Conservation (phyloP, 2,888 invertebrate genomes). For the Mylabris sibirica region DNA sequence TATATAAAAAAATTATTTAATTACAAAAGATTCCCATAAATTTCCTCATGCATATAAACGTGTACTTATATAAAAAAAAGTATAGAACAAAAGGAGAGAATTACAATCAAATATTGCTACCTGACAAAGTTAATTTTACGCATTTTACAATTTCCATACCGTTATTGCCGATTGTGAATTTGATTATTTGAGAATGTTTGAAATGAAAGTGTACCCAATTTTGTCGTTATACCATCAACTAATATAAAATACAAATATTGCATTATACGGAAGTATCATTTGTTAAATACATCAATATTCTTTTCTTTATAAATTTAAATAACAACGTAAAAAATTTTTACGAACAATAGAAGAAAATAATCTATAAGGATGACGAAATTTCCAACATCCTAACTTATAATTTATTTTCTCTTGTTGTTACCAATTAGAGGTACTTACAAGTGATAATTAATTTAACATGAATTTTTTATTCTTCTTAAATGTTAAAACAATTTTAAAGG, state of each 20-base stretch:
- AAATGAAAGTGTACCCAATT: not conserved
- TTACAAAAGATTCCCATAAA: conserved; percentile 5
- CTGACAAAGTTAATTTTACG: not conserved
- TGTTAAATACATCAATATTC: not conserved
- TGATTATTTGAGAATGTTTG: not conserved
- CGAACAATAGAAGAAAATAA: not conserved
- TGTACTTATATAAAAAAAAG: not conserved
- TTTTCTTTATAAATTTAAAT: not conserved
- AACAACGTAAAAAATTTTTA: not conserved
- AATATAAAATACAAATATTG: not conserved
- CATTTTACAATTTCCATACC: not conserved
- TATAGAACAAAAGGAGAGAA: not conserved
- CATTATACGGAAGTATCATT: not conserved
- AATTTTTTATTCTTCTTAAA: not conserved
- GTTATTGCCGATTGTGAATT: not conserved
- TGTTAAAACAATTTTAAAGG: not conserved
- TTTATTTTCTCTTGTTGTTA: not conserved
- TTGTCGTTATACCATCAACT: not conserved
- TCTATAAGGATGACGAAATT: not conserved
- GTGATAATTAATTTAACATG: not conserved
- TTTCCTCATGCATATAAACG: not conserved
- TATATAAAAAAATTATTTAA: not conserved
- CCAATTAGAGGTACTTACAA: not conserved
- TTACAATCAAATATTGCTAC: not conserved
- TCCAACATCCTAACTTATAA: not conserved